A percentile compares a stretch with the other conserved stretches of the same genome.
These are phyloP conservation scores for Rana temporaria DNA, from an alignment of 2,113 vertebrate species.

Conservation along the genomic window DNA sequence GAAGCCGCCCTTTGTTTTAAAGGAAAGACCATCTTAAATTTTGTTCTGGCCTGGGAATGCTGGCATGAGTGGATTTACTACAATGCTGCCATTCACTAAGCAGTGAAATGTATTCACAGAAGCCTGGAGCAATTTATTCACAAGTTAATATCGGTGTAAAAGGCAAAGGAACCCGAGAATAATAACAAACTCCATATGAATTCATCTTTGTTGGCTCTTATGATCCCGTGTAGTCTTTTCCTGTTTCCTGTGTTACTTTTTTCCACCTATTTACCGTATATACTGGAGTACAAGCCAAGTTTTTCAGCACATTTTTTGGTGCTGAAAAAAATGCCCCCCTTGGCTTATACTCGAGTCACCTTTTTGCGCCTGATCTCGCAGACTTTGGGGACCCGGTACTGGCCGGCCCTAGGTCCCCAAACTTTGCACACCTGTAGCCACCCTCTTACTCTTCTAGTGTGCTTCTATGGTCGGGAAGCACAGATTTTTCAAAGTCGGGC, in stretches of 20 bases:
- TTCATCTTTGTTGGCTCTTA: not conserved
- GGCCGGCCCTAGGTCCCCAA: too few species aligned
- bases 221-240: not conserved
- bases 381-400: too few species aligned
- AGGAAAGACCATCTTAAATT: slow-evolving; percentile 7
- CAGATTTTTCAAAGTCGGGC: too few species aligned
- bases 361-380: too few species aligned
- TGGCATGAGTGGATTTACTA: not conserved
- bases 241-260: not conserved
- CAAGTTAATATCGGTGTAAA: slow-evolving; percentile 26
- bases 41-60: slow-evolving; percentile 19
- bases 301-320: too few species aligned
- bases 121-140: slow-evolving; percentile 40
- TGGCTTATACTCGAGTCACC: too few species aligned
- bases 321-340: too few species aligned
- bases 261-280: not conserved
- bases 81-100: slow-evolving; percentile 28
- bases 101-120: slow-evolving; percentile 15
- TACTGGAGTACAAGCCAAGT: too few species aligned
- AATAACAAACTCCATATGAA: not conserved
- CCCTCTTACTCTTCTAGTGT: too few species aligned
- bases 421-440: too few species aligned
- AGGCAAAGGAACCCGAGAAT: not conserved
- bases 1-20: slow-evolving; percentile 29
- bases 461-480: too few species aligned